A percentile compares a stretch with the other conserved stretches of the same genome.
Evolutionary conservation across 1,140 invertebrate genomes (phyloP).

Genomic region (Calliphora vicina): DNA sequence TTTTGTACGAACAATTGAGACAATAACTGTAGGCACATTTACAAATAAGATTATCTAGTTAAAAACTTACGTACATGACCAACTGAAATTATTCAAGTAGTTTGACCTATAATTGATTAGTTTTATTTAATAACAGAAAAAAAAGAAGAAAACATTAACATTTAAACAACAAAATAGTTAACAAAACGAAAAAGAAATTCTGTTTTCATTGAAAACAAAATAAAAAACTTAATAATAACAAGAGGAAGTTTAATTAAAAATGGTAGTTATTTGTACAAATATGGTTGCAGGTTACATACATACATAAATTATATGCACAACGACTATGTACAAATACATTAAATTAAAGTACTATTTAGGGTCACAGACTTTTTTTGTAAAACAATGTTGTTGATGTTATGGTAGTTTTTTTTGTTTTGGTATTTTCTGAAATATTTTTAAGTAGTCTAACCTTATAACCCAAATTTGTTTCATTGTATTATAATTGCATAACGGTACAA

Average conservation of each 20-base stretch:
- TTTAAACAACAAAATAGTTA: not conserved
- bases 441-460: constrained; percentile 16
- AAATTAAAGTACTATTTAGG: not conserved
- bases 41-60: no score
- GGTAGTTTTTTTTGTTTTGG: not conserved
- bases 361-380: not conserved
- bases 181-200: not conserved
- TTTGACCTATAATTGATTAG: constrained; percentile 4
- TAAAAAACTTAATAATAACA: not conserved
- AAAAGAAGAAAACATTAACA: not conserved
- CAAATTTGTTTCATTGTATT: constrained; percentile 6
- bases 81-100: no score
- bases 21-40: no score
- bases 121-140: not conserved
- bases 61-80: no score
- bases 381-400: not conserved
- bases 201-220: not conserved
- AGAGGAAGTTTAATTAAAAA: constrained; percentile 5
- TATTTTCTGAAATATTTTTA: not conserved
- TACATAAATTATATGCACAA: not conserved
- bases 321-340: not conserved
- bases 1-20: no score
- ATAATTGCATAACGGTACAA: constrained; percentile 26
- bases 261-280: not conserved
- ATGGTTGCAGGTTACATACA: not conserved